Evolutionary conservation across 2,888 invertebrate genomes (phyloP).

Genomic region (Dynastes hyllus): DNA sequence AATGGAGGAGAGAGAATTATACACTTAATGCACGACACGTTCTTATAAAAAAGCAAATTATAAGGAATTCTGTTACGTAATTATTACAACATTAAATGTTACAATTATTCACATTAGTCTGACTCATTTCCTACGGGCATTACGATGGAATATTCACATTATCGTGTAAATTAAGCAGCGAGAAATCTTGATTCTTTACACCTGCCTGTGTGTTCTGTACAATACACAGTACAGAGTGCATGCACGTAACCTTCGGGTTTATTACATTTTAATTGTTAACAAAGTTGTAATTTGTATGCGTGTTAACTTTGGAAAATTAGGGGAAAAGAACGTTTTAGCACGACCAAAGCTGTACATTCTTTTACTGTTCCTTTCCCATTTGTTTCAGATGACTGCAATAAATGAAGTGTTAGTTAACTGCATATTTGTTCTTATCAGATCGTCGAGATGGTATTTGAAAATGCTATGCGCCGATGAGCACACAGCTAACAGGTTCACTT

Average conservation of each 20-base stretch:
- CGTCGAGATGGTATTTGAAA: not conserved
- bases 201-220: constrained; percentile 37
- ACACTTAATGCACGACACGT: too few relatives aligned
- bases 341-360: not conserved
- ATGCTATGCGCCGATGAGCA: constrained; percentile 6
- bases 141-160: constrained; percentile 56
- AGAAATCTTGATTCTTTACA: constrained; percentile 56
- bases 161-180: constrained; percentile 58
- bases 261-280: constrained; percentile 56
- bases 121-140: constrained; percentile 57
- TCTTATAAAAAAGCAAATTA: not conserved
- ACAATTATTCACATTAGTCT: constrained; percentile 57
- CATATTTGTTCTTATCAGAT: constrained; percentile 5
- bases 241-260: constrained; percentile 55
- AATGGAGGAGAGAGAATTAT: too few relatives aligned
- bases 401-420: constrained; percentile 19
- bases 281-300: constrained; percentile 23
- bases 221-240: constrained; percentile 41
- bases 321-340: not conserved
- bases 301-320: not conserved
- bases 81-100: constrained; percentile 58
- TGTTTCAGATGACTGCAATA: constrained; percentile 12
- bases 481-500: not conserved
- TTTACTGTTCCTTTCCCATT: constrained; percentile 8
- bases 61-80: constrained; percentile 28